phyloP scores from a whole-genome alignment of 2,113 vertebrate genomes.

The Mus spicilegus region DNA sequence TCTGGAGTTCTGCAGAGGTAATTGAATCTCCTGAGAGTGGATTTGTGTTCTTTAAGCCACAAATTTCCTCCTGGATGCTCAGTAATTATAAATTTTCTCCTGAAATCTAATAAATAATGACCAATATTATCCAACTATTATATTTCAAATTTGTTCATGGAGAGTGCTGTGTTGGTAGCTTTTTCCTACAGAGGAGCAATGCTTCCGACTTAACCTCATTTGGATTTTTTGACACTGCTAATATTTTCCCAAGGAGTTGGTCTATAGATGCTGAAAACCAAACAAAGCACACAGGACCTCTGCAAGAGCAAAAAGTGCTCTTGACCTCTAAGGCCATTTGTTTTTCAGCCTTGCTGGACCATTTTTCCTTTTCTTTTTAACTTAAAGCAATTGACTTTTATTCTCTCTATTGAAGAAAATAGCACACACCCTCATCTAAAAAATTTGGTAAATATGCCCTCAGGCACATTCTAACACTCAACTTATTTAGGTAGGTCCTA shows the following conservation, averaged over 20 bases:
- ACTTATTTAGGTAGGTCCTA: slow-evolving; percentile 33
- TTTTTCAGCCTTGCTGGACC: not conserved
- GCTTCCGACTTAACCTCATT: slow-evolving; percentile 25
- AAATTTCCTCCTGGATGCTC: not conserved
- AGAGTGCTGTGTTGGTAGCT: not conserved
- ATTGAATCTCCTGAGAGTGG: not conserved
- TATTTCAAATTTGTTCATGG: slow-evolving; percentile 26
- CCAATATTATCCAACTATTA: not conserved
- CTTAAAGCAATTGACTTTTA: not conserved
- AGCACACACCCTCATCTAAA: not conserved
- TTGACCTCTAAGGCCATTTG: not conserved
- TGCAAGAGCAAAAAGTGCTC: not conserved
- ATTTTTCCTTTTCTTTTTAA: not conserved
- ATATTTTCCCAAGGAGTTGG: slow-evolving; percentile 55
- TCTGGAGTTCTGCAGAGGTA: not conserved
- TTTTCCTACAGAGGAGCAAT: not conserved
- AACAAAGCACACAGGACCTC: not conserved
- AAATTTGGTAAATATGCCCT: not conserved
- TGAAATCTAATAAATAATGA: slow-evolving; percentile 19
- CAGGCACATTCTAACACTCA: not conserved
- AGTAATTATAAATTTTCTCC: slow-evolving; percentile 51
- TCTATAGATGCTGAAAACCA: not conserved
- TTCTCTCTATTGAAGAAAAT: not conserved
- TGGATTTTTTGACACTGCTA: slow-evolving; percentile 62
- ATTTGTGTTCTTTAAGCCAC: not conserved